Evolutionary conservation across 2,888 invertebrate genomes (phyloP).

Genomic region (Scrobipalpa costella): DNA sequence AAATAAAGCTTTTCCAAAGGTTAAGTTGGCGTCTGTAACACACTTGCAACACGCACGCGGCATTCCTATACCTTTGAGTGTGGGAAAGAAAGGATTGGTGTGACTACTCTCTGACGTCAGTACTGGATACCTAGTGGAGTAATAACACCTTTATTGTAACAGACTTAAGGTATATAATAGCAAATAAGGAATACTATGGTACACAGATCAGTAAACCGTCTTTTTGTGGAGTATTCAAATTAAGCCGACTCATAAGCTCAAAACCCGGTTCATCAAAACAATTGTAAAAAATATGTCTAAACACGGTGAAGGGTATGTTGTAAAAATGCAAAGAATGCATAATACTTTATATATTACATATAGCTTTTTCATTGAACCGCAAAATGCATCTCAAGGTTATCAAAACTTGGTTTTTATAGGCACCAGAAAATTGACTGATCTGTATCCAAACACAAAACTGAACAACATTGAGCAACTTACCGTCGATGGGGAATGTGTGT

Average conservation of each 20-base stretch:
- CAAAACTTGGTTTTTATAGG: background rate
- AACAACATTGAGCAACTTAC: slow-evolving; percentile 46
- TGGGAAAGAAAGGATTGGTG: slow-evolving; percentile 78
- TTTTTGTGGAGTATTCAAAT: too few relatives aligned
- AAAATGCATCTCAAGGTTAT: too few relatives aligned
- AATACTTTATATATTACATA: too few relatives aligned
- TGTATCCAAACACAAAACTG: background rate
- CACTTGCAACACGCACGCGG: slow-evolving; percentile 66
- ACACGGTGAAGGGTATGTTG: too few relatives aligned
- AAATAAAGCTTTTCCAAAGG: slow-evolving; percentile 43
- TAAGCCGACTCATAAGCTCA: too few relatives aligned
- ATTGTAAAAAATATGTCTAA: background rate
- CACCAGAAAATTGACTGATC: background rate
- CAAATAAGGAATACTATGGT: background rate
- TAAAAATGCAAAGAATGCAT: too few relatives aligned
- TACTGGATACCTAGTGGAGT: slow-evolving; percentile 78
- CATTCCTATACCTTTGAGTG: slow-evolving; percentile 79
- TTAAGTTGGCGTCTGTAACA: slow-evolving; percentile 52
- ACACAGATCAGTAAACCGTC: background rate
- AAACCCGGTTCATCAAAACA: too few relatives aligned
- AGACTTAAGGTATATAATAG: slow-evolving; percentile 22
- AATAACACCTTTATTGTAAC: slow-evolving; percentile 66
- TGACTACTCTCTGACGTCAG: slow-evolving; percentile 79
- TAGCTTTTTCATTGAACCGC: too few relatives aligned
- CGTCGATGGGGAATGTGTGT: slow-evolving; percentile 72